phyloP scores from a whole-genome alignment of 2,113 vertebrate genomes.

The Burhinus oedicnemus region DNA sequence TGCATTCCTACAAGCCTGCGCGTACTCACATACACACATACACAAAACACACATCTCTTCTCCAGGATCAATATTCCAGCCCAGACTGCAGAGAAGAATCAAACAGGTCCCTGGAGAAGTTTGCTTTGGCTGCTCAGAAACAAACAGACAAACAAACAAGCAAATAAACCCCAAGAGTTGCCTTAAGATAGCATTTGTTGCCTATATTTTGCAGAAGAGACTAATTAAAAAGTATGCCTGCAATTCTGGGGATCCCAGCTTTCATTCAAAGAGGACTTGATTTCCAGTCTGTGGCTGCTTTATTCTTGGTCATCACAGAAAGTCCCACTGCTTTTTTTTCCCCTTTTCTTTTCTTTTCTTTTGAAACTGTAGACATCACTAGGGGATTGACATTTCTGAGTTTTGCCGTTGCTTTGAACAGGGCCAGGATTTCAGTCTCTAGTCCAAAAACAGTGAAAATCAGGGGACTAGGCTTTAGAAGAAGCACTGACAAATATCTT shows the following conservation, averaged over 20 bases:
- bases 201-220: neutral
- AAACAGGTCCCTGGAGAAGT: constrained; percentile 37
- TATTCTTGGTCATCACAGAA: neutral
- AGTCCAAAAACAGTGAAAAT: neutral
- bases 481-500: neutral
- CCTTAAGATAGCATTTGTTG: neutral
- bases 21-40: neutral
- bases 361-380: neutral
- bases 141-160: constrained; percentile 29
- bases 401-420: neutral
- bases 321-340: neutral
- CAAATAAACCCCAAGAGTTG: constrained; percentile 12
- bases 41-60: neutral
- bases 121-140: neutral
- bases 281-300: neutral
- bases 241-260: neutral
- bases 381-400: neutral
- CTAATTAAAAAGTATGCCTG: constrained; percentile 15
- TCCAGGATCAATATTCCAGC: constrained; percentile 25
- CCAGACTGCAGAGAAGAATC: constrained; percentile 39
- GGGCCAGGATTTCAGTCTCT: neutral
- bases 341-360: neutral
- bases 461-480: neutral
- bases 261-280: neutral
- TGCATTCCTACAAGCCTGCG: neutral